Base-by-base conservation (phyloP, 2,113 vertebrate genomes). In the Chauna torquata region DNA sequence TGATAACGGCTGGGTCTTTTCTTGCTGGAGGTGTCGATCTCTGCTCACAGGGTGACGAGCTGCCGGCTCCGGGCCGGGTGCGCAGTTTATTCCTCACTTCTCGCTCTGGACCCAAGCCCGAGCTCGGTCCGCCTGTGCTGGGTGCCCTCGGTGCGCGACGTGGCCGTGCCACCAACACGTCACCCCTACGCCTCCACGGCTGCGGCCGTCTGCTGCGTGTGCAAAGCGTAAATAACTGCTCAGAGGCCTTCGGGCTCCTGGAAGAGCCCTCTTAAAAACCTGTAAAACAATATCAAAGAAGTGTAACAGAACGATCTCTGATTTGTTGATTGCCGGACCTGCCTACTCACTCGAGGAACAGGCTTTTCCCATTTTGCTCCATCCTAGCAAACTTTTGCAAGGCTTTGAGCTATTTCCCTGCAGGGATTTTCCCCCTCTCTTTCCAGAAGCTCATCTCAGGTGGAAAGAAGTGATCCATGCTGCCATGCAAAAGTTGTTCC, bases 11-110 rank as follows among this genome's bases (percentile, higher is more conserved):
- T 50, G 38, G 78, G 42, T 11, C 38, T 58, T n/a, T 66, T 32
- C 76, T 25, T 42, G 34, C 58, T 9, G 65, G 47, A 82, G 65
- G 24, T 18, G 42, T 9, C 66, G 30, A 3, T 22, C 75, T 44
- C 55, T 54, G 38, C 6, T 44, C 47, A 22, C 8, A 20, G 36
- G 54, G 54, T 27, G 66, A 12, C 18, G 32, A 79, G 38, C 66
- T 16, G 22, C 1, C 1, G 77, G 80, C 15, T 86, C 42, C 42
- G 22, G 57, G 71, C 27, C 27, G 7, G 9, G 0, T 1, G 2
- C 1, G n/a, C 15, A 8, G 19, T 11, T 90, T 3, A n/a, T 18
- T 11, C 55, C 57, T 54, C n/a, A 6, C 4, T 34, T 32, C 76
- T 71, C 5, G 7, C 2, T 11, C 91, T 32, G 61, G 18, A 16